These are phyloP conservation scores for Drosophila mauritiana DNA, from an alignment of 1,140 invertebrate genomes.

Conservation along the genomic window DNA sequence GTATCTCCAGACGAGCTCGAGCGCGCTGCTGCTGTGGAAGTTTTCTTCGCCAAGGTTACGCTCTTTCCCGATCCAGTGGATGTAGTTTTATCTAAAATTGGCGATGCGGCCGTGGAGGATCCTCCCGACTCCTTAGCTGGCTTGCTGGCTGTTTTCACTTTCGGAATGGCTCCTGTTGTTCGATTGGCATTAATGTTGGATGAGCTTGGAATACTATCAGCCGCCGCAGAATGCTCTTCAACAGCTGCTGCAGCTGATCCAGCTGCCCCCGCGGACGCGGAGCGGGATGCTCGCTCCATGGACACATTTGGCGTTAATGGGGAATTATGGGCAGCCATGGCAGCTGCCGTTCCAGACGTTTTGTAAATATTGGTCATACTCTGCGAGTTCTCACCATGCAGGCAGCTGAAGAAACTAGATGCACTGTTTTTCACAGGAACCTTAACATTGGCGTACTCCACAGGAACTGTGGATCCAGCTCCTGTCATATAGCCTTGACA, in stretches of 20 bases:
- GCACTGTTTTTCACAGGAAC: conserved; percentile 80
- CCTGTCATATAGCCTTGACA: conserved; percentile 58
- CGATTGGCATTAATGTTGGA: conserved; percentile 30
- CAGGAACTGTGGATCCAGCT: conserved; percentile 17
- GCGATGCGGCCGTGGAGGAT: conserved; percentile 1
- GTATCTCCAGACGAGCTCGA: conserved; percentile 41
- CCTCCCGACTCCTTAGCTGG: conserved; percentile 43
- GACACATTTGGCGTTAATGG: conserved; percentile 62
- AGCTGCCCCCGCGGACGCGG: conserved; percentile 64
- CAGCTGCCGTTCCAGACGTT: conserved; percentile 52
- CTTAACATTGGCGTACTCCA: conserved; percentile 61
- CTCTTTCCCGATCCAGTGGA: conserved; percentile 13
- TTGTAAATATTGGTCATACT: conserved; percentile 84
- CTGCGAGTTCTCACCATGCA: conserved; percentile 84
- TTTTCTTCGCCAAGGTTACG: conserved; percentile 57
- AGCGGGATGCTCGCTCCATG: conserved; percentile 71
- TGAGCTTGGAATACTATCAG: conserved; percentile 37
- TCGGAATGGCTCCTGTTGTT: conserved; percentile 77
- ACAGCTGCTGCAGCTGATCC: conserved; percentile 14
- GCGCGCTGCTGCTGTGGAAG: conserved; percentile 30
- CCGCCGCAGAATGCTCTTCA: conserved; percentile 31
- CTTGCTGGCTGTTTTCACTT: conserved; percentile 65
- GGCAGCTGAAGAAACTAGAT: conserved; percentile 82
- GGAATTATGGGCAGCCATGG: conserved; percentile 40
- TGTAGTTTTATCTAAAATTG: conserved; percentile 22